phyloP scores from a whole-genome alignment of 1,140 invertebrate genomes.

The Dreissena rostriformis region DNA sequence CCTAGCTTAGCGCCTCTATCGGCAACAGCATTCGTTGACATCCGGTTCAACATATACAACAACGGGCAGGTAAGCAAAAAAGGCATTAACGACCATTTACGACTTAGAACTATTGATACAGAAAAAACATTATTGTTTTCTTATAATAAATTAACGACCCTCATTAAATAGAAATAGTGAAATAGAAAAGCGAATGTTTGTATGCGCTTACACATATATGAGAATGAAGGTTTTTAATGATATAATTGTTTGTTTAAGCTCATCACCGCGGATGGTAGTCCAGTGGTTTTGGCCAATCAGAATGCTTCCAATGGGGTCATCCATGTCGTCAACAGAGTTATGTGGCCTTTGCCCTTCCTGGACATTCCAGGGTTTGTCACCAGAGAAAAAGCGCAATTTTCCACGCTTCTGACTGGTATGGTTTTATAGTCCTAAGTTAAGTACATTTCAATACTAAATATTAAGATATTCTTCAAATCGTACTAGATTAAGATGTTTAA shows the following conservation, averaged over 20 bases:
- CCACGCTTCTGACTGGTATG: conserved; percentile 38
- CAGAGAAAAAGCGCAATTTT: conserved; percentile 3
- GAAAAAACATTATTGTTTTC: background rate
- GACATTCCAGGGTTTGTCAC: conserved; percentile 33
- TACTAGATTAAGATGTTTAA: too few relatives aligned
- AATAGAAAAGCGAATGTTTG: too few relatives aligned
- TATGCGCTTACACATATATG: too few relatives aligned
- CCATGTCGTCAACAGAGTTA: conserved; percentile 32
- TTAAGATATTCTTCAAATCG: too few relatives aligned
- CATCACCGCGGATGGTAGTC: conserved; percentile 49
- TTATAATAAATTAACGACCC: too few relatives aligned
- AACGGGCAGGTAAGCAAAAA: conserved; percentile 53
- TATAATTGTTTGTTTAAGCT: conserved; percentile 10
- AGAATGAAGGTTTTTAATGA: too few relatives aligned
- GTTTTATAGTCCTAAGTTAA: background rate
- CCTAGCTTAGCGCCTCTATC: conserved; percentile 52
- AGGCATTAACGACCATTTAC: background rate
- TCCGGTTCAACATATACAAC: conserved; percentile 76
- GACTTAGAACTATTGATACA: background rate
- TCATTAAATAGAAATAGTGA: too few relatives aligned
- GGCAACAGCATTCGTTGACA: conserved; percentile 41
- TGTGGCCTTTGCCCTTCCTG: conserved; percentile 40
- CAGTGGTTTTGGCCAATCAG: conserved; percentile 31
- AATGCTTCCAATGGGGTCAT: conserved; percentile 46
- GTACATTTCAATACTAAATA: too few relatives aligned